A percentile compares a stretch with the other conserved stretches of the same genome.
phyloP scores from a whole-genome alignment of 1,140 invertebrate species.

The Rhopalosiphum padi region DNA sequence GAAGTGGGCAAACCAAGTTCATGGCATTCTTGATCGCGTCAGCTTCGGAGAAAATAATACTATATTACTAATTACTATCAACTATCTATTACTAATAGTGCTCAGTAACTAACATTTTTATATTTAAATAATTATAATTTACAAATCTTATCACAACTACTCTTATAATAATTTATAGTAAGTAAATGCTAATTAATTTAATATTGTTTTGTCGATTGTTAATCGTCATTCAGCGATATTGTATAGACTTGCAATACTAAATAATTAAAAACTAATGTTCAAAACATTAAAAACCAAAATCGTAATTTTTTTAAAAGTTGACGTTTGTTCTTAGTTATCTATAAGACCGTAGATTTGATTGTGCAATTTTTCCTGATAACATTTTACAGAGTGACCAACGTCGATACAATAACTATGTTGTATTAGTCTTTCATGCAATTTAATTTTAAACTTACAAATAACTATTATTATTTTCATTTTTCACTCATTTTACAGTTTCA shows the following conservation, averaged over 20 bases:
- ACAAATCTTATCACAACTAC: background rate
- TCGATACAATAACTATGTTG: background rate
- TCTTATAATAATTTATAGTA: too few relatives aligned
- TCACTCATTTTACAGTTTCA: background rate
- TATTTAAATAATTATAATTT: background rate
- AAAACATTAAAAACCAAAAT: background rate
- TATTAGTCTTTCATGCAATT: background rate
- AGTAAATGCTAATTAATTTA: background rate
- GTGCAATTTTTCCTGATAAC: background rate
- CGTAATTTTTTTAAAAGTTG: background rate
- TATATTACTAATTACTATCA: background rate
- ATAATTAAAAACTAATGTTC: too few relatives aligned
- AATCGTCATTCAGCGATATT: background rate
- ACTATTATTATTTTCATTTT: background rate
- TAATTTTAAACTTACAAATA: background rate
- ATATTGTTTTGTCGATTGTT: background rate
- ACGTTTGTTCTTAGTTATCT: background rate
- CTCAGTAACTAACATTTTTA: background rate
- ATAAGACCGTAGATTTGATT: background rate
- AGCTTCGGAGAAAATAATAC: background rate
- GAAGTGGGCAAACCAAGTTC: background rate
- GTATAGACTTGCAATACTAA: background rate
- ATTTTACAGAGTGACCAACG: background rate
- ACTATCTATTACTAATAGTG: background rate
- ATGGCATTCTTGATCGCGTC: conserved; percentile 25